These are phyloP conservation scores for Heterohyrax brucei DNA, from an alignment of 2,797 vertebrate genomes.

Conservation along the genomic window DNA sequence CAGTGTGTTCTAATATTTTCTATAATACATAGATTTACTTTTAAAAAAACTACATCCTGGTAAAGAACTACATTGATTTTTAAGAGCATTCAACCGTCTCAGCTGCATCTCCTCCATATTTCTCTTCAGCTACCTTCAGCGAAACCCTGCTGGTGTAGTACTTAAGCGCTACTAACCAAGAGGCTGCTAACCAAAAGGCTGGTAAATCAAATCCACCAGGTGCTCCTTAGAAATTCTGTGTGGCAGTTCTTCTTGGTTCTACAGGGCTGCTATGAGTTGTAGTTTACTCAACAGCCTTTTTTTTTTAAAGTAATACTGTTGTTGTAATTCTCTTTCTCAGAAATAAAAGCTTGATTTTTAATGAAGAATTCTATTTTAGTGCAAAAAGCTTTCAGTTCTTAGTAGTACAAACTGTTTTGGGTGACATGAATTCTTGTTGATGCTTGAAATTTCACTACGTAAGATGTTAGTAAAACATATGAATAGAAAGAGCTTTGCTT, in stretches of 20 bases:
- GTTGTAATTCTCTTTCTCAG: background rate
- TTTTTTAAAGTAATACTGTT: background rate
- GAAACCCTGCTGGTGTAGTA: too few species aligned
- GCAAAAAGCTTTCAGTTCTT: background rate
- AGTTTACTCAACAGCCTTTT: too few species aligned
- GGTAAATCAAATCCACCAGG: too few species aligned
- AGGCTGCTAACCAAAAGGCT: too few species aligned
- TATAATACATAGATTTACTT: background rate
- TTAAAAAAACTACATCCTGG: conserved; percentile 9
- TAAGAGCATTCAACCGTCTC: conserved; percentile 11
- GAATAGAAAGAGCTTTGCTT: background rate
- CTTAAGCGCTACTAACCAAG: too few species aligned
- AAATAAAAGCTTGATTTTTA: conserved; percentile 35
- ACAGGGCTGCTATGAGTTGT: too few species aligned
- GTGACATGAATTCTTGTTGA: background rate
- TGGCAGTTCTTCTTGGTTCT: too few species aligned
- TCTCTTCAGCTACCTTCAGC: background rate
- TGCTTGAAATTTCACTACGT: background rate
- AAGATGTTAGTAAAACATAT: conserved; percentile 20
- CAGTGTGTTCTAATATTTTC: background rate
- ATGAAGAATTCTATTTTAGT: background rate
- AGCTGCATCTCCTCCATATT: background rate
- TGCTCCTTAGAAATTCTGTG: too few species aligned
- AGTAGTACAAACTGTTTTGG: background rate
- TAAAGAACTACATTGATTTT: background rate